These are phyloP conservation scores for Perognathus longimembris DNA, from an alignment of 2,113 vertebrate genomes.

Conservation along the genomic window DNA sequence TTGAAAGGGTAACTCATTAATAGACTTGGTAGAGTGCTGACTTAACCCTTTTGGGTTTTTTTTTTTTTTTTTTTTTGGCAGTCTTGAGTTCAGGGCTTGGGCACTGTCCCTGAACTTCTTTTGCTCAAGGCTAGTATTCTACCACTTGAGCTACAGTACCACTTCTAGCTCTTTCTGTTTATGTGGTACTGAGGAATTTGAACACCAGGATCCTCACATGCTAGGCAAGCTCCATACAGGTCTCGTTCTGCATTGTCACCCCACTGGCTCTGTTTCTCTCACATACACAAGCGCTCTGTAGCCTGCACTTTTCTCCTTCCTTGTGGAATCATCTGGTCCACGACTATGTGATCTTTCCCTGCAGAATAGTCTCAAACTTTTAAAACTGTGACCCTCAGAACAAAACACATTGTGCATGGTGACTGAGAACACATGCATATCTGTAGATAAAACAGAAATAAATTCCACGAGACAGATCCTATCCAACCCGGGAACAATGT, in stretches of 20 bases:
- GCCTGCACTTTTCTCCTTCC: neutral
- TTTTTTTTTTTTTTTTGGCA: no score
- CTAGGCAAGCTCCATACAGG: neutral
- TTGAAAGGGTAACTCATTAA: neutral
- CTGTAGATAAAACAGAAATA: conserved; percentile 11
- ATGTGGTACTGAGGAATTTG: no score
- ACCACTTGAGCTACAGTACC: no score
- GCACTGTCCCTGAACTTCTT: no score
- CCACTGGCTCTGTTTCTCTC: neutral
- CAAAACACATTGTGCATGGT: neutral
- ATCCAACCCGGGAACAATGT: neutral
- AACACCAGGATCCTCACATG: no score
- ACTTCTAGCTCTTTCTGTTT: no score
- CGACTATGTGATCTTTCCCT: neutral
- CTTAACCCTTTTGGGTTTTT: neutral
- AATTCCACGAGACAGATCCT: conserved; percentile 2
- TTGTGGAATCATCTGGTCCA: neutral
- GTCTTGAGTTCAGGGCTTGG: no score
- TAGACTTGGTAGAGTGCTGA: neutral
- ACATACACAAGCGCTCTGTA: neutral
- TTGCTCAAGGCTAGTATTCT: no score
- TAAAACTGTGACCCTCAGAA: conserved; percentile 24
- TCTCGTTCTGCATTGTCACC: neutral
- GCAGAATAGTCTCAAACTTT: neutral
- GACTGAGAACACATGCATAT: neutral